Evolutionary conservation across 37 sponge, comb jelly and placozoan species (phyloP), one percentile per base, ranked within the genome.

Genomic region (Petrosia ficiformis): DNA sequence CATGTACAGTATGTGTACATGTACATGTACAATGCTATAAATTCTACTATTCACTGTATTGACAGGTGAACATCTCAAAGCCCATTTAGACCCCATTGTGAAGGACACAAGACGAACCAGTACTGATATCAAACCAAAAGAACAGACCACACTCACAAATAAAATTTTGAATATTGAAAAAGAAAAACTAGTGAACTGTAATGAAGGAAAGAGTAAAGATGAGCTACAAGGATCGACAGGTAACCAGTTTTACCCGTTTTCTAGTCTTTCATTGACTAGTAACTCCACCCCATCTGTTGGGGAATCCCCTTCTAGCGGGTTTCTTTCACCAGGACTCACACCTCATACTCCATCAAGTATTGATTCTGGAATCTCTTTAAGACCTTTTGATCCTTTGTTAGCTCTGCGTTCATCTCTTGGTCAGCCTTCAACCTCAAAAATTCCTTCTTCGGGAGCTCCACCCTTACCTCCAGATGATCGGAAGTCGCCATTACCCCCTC

Each of bases 61-160:
- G n/a, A 3, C 48, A 90, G 91, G 86, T 16, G 86, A 86, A 30
- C 86, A 79, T 34, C 29, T 74, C 30, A 67, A 40, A 68, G 64
- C 71, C 58, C 77, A 84, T 33, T 32, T 84, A 39, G 85, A 84
- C 58, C 78, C 78, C 4, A 78, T 77, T 11, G 54, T 71, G 44
- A 84, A 82, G 82, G 73, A 84, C 14, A 10, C 16, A 48, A 10
- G 54, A 19, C 10, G 54, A 48, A 10, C 54, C n/a, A n/a, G n/a
- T n/a, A n/a, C n/a, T n/a, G n/a, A n/a, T n/a, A n/a, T n/a, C n/a
- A n/a, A n/a, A n/a, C n/a, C n/a, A n/a, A n/a, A n/a, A n/a, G n/a
- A n/a, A n/a, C n/a, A n/a, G n/a, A n/a, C n/a, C n/a, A n/a, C n/a
- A n/a, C n/a, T n/a, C n/a, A n/a, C n/a, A n/a, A n/a, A n/a, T n/a